A percentile compares a stretch with the other conserved stretches of the same genome.
These are phyloP conservation scores for Dasypolia templi DNA, from an alignment of 2,888 invertebrate species.

Conservation along the genomic window DNA sequence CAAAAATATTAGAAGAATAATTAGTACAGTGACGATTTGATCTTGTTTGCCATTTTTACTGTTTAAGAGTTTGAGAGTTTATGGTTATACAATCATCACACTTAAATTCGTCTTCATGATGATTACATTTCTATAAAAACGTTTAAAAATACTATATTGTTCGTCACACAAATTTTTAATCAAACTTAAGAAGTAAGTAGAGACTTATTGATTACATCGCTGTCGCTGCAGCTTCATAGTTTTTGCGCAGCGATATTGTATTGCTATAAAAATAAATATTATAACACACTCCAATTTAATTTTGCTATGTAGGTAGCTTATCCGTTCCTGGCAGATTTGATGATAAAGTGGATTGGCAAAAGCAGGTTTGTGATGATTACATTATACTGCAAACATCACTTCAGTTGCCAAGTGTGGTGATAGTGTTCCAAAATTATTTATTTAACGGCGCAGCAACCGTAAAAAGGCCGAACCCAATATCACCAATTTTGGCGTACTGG, in stretches of 20 bases:
- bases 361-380: too few species aligned
- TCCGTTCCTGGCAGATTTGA: background rate
- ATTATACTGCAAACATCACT: too few species aligned
- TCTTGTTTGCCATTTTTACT: background rate
- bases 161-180: constrained; percentile 11
- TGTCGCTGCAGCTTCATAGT: constrained; percentile 13
- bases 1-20: background rate
- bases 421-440: too few species aligned
- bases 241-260: constrained; percentile 36
- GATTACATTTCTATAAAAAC: background rate
- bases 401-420: too few species aligned
- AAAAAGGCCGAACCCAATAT: too few species aligned
- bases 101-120: background rate
- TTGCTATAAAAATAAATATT: constrained; percentile 40
- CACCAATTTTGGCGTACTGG: too few species aligned
- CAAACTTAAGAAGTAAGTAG: constrained; percentile 18
- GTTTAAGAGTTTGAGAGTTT: background rate
- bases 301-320: background rate
- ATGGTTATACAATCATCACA: background rate
- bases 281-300: constrained; percentile 25
- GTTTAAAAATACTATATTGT: background rate
- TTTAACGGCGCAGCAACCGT: too few species aligned
- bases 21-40: background rate
- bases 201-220: constrained; percentile 28
- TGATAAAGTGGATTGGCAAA: background rate